Evolutionary conservation across 2,888 invertebrate genomes (phyloP).

Genomic region (Patella pellucida): DNA sequence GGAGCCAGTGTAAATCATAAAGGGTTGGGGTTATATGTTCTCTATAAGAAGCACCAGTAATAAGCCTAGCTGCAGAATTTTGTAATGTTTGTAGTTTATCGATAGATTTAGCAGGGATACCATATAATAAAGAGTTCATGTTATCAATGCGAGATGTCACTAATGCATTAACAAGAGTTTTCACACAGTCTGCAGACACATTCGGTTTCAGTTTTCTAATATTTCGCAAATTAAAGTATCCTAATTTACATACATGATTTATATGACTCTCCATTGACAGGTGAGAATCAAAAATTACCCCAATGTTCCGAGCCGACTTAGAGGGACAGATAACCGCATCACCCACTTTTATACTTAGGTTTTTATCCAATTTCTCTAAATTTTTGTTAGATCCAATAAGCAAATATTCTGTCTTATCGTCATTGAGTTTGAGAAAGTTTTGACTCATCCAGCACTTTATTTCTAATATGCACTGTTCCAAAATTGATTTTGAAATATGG

Average conservation of each 20-base stretch:
- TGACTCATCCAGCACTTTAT: not conserved
- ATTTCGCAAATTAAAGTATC: not conserved
- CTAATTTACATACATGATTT: not conserved
- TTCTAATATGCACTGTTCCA: not conserved
- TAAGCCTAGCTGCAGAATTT: not conserved
- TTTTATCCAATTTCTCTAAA: not conserved
- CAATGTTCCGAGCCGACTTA: not conserved
- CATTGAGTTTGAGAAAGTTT: not conserved
- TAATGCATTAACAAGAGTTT: not conserved
- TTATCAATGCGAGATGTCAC: not conserved
- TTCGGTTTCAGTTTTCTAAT: not conserved
- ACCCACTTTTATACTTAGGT: not conserved
- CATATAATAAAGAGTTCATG: not conserved
- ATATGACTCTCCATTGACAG: not conserved
- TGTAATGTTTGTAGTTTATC: not conserved
- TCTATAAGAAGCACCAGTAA: not conserved
- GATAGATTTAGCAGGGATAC: not conserved
- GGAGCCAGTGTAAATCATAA: not conserved
- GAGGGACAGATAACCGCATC: not conserved
- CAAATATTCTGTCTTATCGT: not conserved
- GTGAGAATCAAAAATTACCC: not conserved
- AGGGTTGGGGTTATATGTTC: not conserved
- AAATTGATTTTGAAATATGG: not conserved
- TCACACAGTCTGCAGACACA: not conserved
- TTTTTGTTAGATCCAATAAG: not conserved